phyloP scores from a whole-genome alignment of 2,113 vertebrate species.

The Seriola dumerili region DNA sequence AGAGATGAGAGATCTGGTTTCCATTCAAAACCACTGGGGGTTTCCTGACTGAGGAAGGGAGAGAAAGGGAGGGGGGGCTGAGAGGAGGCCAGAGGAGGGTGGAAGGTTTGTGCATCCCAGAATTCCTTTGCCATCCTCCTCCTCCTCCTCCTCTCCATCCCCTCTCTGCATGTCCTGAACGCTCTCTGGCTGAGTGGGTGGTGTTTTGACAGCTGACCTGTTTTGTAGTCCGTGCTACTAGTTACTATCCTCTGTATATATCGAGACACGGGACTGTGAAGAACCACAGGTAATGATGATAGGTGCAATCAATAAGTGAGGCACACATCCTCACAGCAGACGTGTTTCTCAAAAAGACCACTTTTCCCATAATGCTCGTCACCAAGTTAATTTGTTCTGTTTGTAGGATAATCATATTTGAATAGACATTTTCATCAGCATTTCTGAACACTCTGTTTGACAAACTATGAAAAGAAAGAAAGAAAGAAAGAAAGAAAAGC shows the following conservation, averaged over 20 bases:
- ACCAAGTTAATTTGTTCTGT: neutral
- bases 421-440: neutral
- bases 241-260: neutral
- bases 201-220: slow-evolving; percentile 72
- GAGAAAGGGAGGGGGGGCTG: neutral
- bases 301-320: neutral
- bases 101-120: slow-evolving; percentile 38
- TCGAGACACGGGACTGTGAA: neutral
- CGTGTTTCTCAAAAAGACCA: neutral
- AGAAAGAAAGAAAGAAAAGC: too few relatives aligned
- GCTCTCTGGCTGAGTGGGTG: slow-evolving; percentile 14
- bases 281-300: neutral
- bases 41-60: slow-evolving; percentile 72
- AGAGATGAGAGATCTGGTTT: slow-evolving; percentile 78
- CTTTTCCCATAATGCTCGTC: neutral
- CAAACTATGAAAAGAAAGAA: neutral
- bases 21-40: slow-evolving; percentile 71
- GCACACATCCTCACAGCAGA: too few relatives aligned
- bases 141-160: slow-evolving; percentile 18
- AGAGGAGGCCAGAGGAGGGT: slow-evolving; percentile 24
- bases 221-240: slow-evolving; percentile 35
- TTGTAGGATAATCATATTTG: slow-evolving; percentile 1
- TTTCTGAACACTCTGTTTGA: neutral
- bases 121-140: slow-evolving; percentile 56
- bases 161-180: slow-evolving; percentile 19